A percentile compares a stretch with the other conserved stretches of the same genome.
These are phyloP conservation scores for Poeciliopsis prolifica DNA, from an alignment of 2,113 vertebrate species.

Conservation along the genomic window DNA sequence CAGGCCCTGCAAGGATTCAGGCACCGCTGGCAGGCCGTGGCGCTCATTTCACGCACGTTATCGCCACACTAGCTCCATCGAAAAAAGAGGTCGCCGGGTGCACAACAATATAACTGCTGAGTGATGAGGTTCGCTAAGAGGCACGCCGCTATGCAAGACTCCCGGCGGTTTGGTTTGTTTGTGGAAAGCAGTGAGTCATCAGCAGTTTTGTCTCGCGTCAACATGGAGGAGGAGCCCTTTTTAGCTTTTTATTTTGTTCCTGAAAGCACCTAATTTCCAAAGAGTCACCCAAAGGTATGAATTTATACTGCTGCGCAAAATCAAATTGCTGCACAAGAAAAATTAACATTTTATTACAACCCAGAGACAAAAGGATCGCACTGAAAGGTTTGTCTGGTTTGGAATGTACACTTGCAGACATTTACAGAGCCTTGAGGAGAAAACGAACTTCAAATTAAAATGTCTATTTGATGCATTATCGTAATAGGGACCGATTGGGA, in stretches of 20 bases:
- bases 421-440: constrained; percentile 76
- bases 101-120: constrained; percentile 74
- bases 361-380: constrained; percentile 64
- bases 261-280: constrained; percentile 21
- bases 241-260: constrained; percentile 11
- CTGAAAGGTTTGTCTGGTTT: constrained; percentile 66
- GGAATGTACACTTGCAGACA: constrained; percentile 61
- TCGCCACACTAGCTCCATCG: constrained; percentile 54
- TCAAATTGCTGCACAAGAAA: constrained; percentile 40
- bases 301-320: constrained; percentile 17
- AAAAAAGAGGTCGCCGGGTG: constrained; percentile 62
- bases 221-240: constrained; percentile 37
- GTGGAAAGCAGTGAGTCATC: constrained; percentile 76
- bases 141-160: constrained; percentile 51
- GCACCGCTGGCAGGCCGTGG: constrained; percentile 70
- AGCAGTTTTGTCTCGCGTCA: constrained; percentile 47
- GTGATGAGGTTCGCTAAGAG: constrained; percentile 73
- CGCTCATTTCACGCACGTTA: constrained; percentile 77
- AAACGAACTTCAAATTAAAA: constrained; percentile 82
- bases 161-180: constrained; percentile 69
- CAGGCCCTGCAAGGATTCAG: constrained; percentile 50
- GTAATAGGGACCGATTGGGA: constrained; percentile 71
- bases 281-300: constrained; percentile 15
- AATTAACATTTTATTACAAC: constrained; percentile 53
- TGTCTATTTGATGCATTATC: constrained; percentile 79